A percentile compares a stretch with the other conserved stretches of the same genome.
Evolutionary conservation across 2,888 invertebrate species (phyloP).

Genomic region (Globia sparganii): DNA sequence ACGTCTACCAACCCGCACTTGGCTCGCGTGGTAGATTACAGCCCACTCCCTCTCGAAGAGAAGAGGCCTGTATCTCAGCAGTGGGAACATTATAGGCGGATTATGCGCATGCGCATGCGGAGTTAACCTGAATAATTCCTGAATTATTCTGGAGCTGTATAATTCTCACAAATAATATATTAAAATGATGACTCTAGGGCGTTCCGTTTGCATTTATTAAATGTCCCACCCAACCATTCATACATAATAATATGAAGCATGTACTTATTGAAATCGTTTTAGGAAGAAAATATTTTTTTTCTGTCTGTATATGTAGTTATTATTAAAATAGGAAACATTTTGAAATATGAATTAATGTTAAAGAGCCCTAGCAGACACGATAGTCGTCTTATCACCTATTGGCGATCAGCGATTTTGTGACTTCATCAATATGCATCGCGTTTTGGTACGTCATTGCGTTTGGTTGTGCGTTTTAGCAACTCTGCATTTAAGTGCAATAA

Average conservation of each 20-base stretch:
- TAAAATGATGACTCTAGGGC: not conserved
- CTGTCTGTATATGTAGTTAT: conserved; percentile 4
- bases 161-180: not conserved
- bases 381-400: not conserved
- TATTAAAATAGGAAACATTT: conserved; percentile 11
- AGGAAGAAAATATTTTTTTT: not conserved
- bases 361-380: not conserved
- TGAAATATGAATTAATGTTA: conserved; percentile 7
- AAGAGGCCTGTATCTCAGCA: not conserved
- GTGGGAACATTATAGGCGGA: not conserved
- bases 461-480: not conserved
- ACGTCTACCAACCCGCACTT: not conserved
- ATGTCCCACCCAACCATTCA: conserved; percentile 29
- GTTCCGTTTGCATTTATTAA: conserved; percentile 25
- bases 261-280: conserved; percentile 33
- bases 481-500: not conserved
- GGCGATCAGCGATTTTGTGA: not conserved
- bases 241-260: conserved; percentile 22
- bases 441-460: not conserved
- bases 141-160: not conserved
- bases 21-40: not conserved
- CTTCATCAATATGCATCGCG: not conserved
- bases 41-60: not conserved
- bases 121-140: too few species aligned
- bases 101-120: not conserved